phyloP scores from a whole-genome alignment of 2,797 vertebrate genomes.

The Muscicapa comitata region DNA sequence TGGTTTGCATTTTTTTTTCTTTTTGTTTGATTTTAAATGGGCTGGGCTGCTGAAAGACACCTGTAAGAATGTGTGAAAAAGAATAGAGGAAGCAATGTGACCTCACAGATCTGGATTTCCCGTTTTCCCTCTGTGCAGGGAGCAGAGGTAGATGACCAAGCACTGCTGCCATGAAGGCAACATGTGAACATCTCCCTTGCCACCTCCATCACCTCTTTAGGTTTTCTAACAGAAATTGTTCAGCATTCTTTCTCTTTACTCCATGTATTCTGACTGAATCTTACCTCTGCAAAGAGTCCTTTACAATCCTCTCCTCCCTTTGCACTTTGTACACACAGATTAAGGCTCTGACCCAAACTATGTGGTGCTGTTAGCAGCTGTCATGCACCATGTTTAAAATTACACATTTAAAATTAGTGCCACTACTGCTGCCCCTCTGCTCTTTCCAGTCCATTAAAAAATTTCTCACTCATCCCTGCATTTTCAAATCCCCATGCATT shows the following conservation, averaged over 20 bases:
- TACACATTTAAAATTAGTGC: not conserved
- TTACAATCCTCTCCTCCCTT: not conserved
- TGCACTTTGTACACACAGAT: not conserved
- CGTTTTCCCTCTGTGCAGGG: not conserved
- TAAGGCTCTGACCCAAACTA: not conserved
- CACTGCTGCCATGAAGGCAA: not conserved
- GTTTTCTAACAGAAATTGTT: not conserved
- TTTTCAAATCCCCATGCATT: not conserved
- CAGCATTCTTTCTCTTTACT: not conserved
- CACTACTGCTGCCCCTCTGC: accelerated
- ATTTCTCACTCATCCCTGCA: not conserved
- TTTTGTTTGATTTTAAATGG: not conserved
- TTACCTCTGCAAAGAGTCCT: not conserved
- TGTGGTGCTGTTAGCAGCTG: not conserved
- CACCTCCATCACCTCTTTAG: not conserved
- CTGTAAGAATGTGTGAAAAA: not conserved
- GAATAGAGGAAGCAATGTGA: accelerated
- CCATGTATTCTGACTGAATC: not conserved
- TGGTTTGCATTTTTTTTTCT: not conserved
- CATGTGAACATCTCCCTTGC: not conserved
- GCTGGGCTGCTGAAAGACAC: not conserved
- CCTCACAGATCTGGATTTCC: not conserved
- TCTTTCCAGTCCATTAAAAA: not conserved
- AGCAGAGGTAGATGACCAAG: not conserved
- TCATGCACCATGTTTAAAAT: not conserved